A percentile compares a stretch with the other conserved stretches of the same genome.
Evolutionary conservation across 1,140 invertebrate species (phyloP).

Genomic region (Fopius arisanus): DNA sequence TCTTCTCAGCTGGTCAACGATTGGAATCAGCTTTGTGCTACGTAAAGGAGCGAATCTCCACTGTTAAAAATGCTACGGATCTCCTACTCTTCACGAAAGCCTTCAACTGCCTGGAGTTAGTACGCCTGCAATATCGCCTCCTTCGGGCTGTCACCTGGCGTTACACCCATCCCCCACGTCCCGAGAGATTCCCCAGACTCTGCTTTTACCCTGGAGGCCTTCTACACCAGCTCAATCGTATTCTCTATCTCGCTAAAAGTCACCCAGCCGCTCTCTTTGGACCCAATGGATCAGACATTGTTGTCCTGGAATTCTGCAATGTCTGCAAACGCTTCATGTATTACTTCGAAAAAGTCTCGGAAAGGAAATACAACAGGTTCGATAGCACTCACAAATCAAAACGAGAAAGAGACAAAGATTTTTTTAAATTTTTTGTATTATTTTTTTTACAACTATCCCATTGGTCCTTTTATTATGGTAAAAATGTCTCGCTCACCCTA

Average conservation of each 20-base stretch:
- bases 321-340: slow-evolving; percentile 60
- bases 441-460: too few species aligned
- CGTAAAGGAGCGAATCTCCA: slow-evolving; percentile 28
- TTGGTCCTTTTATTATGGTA: too few species aligned
- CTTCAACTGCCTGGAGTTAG: slow-evolving; percentile 47
- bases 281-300: slow-evolving; percentile 18
- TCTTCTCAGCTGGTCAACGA: slow-evolving; percentile 44
- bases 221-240: slow-evolving; percentile 50
- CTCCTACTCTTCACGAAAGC: slow-evolving; percentile 36
- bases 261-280: slow-evolving; percentile 25
- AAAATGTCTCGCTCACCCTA: neutral
- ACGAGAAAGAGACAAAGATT: too few species aligned
- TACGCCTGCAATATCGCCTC: slow-evolving; percentile 53
- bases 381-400: neutral
- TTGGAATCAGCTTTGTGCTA: slow-evolving; percentile 38
- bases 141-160: slow-evolving; percentile 57
- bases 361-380: slow-evolving; percentile 57
- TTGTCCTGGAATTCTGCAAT: slow-evolving; percentile 6
- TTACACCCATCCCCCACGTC: slow-evolving; percentile 54
- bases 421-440: too few species aligned
- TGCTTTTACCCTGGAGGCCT: slow-evolving; percentile 57
- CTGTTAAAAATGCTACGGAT: slow-evolving; percentile 32
- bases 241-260: slow-evolving; percentile 38
- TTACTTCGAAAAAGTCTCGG: slow-evolving; percentile 60
- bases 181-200: slow-evolving; percentile 42